Evolutionary conservation across 2,113 vertebrate genomes (phyloP).

Genomic region (Elephas maximus): DNA sequence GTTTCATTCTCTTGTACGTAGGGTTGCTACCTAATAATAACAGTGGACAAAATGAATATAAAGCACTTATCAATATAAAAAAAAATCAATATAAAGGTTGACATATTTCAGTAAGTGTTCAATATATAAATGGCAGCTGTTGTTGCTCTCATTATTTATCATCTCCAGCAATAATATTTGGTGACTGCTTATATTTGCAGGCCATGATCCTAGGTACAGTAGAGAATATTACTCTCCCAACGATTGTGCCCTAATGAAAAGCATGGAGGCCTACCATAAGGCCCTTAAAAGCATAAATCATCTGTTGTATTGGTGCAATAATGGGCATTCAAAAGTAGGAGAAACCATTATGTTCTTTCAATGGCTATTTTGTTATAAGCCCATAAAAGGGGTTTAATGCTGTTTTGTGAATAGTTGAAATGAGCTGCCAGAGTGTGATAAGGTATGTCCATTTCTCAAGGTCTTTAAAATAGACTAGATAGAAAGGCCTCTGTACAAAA

Average conservation of each 20-base stretch:
- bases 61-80: background rate
- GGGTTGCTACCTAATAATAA: too few relatives aligned
- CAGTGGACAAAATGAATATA: background rate
- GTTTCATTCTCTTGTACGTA: too few relatives aligned
- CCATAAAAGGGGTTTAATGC: slow-evolving; percentile 60
- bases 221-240: background rate
- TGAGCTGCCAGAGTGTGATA: slow-evolving; percentile 45
- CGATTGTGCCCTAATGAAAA: slow-evolving; percentile 35
- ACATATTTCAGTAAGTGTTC: background rate
- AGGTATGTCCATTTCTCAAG: slow-evolving; percentile 64
- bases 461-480: slow-evolving; percentile 49
- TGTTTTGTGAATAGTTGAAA: slow-evolving; percentile 60
- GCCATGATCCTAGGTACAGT: background rate
- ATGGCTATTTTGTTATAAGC: slow-evolving; percentile 68
- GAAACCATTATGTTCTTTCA: slow-evolving; percentile 23
- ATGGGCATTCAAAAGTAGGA: slow-evolving; percentile 48
- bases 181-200: slow-evolving; percentile 29
- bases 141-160: background rate
- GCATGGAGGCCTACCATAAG: background rate
- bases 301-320: background rate
- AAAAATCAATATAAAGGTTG: background rate
- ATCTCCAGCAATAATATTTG: background rate
- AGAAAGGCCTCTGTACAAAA: slow-evolving; percentile 50
- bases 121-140: background rate
- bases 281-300: background rate